These are phyloP conservation scores for Nemotelus pantherinus DNA, from an alignment of 2,888 invertebrate species.

Conservation along the genomic window DNA sequence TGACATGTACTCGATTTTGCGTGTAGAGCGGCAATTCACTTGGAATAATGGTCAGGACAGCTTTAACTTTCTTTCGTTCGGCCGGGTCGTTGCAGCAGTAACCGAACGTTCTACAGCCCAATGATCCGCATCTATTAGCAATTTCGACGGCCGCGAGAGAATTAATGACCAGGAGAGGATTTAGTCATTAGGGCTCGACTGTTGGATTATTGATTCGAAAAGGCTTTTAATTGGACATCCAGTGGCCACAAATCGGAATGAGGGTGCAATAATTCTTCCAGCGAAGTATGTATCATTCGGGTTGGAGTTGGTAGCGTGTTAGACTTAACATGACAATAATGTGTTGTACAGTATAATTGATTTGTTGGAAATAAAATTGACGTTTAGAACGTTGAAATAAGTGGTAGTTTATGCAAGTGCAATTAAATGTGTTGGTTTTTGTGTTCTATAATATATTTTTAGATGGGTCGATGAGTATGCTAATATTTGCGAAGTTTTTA, in stretches of 20 bases:
- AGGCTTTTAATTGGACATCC: background rate
- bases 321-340: constrained; percentile 5
- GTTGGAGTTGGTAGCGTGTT: background rate
- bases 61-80: background rate
- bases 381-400: background rate
- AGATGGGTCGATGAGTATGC: too few relatives aligned
- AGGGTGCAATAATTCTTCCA: background rate
- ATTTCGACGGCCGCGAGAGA: background rate
- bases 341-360: background rate
- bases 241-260: background rate
- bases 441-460: too few relatives aligned
- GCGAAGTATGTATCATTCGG: background rate
- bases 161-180: background rate
- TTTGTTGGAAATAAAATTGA: background rate
- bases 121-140: constrained; percentile 16
- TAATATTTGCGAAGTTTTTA: too few relatives aligned
- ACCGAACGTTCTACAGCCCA: background rate
- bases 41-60: background rate
- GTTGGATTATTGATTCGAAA: background rate
- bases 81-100: background rate
- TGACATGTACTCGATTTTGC: background rate
- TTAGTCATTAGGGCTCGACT: background rate
- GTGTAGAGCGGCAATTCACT: background rate
- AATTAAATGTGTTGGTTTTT: too few relatives aligned
- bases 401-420: too few relatives aligned